Evolutionary conservation across 2,888 invertebrate species (phyloP), one percentile per base, ranked within the genome.

Genomic region (Hirtodrosophila duncani): DNA sequence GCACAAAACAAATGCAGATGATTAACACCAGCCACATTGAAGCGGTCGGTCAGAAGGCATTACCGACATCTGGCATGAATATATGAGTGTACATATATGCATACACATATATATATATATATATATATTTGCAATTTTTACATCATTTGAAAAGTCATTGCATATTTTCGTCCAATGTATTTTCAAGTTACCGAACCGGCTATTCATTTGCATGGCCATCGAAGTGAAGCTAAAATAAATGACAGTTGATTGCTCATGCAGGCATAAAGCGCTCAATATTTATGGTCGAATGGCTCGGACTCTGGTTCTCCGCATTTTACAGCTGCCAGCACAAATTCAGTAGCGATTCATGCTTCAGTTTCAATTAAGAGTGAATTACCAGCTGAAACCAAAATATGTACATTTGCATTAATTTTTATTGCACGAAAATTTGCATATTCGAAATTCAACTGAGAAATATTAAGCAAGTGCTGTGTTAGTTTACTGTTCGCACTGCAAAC

Each of bases 1-100:
- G 49, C 46, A 49, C 43, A 52, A 63, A 63, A 67, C 58, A 38
- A 63, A 56, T 52, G 50, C 49, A 38, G 37, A 55, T 61, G 63
- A 75, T 75, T 75, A 71, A 68, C 48, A 57, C 36, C 31, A 18
- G 8, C 21, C 7, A 29, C 17, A 21, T 30, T 33, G 9, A 5
- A 9, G 20, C 24, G 42, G 26, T 9, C 5, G 27, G 9, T n/a
- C n/a, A n/a, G n/a, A n/a, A n/a, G n/a, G n/a, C n/a, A n/a, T n/a
- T n/a, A n/a, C n/a, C n/a, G 23, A n/a, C 30, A 16, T 7, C 23
- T 2, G 36, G 9, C 14, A n/a, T 13, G 13, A 9, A 8, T 18
- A 11, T 10, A n/a, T 10, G 10, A n/a, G n/a, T n/a, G n/a, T n/a
- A n/a, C n/a, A n/a, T n/a, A n/a, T n/a, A n/a, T n/a, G n/a, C n/a